Evolutionary conservation across 2,113 vertebrate genomes (phyloP).

Genomic region (Phrynosoma blainvillii): DNA sequence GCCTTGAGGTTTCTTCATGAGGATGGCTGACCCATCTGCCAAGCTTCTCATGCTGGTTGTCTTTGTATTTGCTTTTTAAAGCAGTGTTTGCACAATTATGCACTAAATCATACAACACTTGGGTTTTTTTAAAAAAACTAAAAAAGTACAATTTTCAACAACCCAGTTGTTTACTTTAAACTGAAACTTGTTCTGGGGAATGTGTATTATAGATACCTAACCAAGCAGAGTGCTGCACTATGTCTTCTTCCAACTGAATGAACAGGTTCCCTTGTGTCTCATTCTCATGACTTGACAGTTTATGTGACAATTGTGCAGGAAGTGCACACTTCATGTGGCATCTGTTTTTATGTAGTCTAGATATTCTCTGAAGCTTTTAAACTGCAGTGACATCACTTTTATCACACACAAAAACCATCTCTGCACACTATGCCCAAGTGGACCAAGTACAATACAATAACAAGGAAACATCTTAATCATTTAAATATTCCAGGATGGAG

Average conservation of each 20-base stretch:
- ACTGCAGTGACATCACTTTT: background rate
- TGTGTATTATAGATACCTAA: too few species aligned
- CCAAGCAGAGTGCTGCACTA: background rate
- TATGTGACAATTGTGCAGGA: too few species aligned
- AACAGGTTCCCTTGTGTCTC: background rate
- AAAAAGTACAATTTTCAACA: too few species aligned
- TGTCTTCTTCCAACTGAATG: background rate
- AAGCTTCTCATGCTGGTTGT: background rate
- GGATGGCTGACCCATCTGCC: background rate
- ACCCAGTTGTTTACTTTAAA: background rate
- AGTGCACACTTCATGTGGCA: background rate
- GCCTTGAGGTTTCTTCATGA: background rate
- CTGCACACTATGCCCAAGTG: background rate
- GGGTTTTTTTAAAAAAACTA: background rate
- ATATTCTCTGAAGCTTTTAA: background rate
- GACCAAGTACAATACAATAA: background rate
- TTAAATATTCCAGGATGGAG: background rate
- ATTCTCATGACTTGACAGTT: background rate
- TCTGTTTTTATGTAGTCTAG: background rate
- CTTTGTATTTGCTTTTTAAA: too few species aligned
- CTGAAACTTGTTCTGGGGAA: background rate
- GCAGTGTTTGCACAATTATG: background rate
- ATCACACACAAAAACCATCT: background rate
- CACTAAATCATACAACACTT: background rate
- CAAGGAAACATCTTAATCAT: background rate